Base-by-base conservation (phyloP, 2,888 invertebrate species). In the Sinohyriopsis cumingii region DNA sequence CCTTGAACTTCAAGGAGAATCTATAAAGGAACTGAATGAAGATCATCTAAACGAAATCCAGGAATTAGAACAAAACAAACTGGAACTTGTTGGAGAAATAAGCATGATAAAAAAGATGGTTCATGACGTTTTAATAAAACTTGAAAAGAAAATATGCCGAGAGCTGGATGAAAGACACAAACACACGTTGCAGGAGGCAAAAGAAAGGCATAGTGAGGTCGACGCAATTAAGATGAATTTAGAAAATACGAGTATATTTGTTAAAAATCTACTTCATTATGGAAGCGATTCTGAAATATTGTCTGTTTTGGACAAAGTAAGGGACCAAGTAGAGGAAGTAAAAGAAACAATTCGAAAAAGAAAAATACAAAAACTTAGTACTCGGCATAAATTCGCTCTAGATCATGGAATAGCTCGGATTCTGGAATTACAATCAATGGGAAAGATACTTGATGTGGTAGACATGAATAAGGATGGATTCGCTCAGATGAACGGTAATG, bases 231-330 rank as follows among this genome's bases (percentile, higher is more conserved):
- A 80, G 71, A 80, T 79, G 65, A 80, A 79, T 56, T 71, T 82
- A 6, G 75, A 79, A 60, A 80, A 80, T 61, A 82, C 82, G 0
- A 75, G 73, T 22, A 73, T 69, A 22, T 80, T 82, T 53, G 63
- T 82, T 45, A 72, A 76, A 67, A 78, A 80, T 71, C 68, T 82
- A 18, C 72, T 75, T 19, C 75, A 82, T 55, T 82, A 75, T 55
- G 82, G 82, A 24, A 82, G 82, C 67, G 82, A 82, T 63, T 79
- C 82, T 15, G 82, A 82, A 67, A 73, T 82, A 54, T 68, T 82
- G 28, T 78, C 79, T 53, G 74, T 82, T 12, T 82, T 82, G 68
- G 82, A 82, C 53, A 79, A 75, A 28, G 76, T 82, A 9, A 79
- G 78, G 67, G 68, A 75, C 18, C 80, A 82, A 69, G 79, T 79